Percentiles rank a stretch among this genome's conserved stretches.
Evolutionary conservation across 1,140 invertebrate species (phyloP).

Genomic region (Drosophila sulfurigaster): DNA sequence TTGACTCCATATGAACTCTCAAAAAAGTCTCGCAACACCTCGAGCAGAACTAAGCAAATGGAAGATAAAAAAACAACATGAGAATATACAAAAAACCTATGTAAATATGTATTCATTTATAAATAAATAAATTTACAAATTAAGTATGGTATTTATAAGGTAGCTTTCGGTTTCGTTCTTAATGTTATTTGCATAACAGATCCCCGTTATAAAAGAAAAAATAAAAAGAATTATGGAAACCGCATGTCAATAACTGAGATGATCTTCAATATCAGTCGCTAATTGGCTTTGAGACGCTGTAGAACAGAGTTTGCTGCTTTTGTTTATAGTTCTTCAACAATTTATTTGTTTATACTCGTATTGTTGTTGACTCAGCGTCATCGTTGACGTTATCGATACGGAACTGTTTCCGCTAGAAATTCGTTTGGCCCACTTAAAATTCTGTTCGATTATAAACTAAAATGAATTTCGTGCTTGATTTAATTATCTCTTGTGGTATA

Average conservation of each 20-base stretch:
- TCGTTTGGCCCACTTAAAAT: slow-evolving; percentile 45
- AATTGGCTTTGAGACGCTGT: slow-evolving; percentile 23
- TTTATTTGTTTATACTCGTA: slow-evolving; percentile 19
- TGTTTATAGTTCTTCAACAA: slow-evolving; percentile 17
- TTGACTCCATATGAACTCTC: slow-evolving; percentile 12
- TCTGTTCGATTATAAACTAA: slow-evolving; percentile 10
- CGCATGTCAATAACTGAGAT: slow-evolving; percentile 2
- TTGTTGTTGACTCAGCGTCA: slow-evolving; percentile 18
- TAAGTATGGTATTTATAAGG: slow-evolving; percentile 10
- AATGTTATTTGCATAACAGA: slow-evolving; percentile 39
- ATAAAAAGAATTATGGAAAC: slow-evolving; percentile 45
- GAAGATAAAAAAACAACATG: background rate
- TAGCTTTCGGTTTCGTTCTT: slow-evolving; percentile 32
- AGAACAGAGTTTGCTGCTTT: slow-evolving; percentile 22
- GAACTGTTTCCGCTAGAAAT: slow-evolving; percentile 58
- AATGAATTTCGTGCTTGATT: slow-evolving; percentile 38
- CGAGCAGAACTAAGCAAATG: slow-evolving; percentile 1
- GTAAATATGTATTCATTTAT: slow-evolving; percentile 1
- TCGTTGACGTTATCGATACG: slow-evolving; percentile 37
- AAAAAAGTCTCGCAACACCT: slow-evolving; percentile 1
- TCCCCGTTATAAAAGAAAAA: slow-evolving; percentile 13
- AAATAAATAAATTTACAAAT: slow-evolving; percentile 3
- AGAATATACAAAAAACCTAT: slow-evolving; percentile 14
- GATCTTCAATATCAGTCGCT: slow-evolving; percentile 29
- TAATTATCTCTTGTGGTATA: slow-evolving; percentile 45